A percentile compares a stretch with the other conserved stretches of the same genome.
Conservation (phyloP, 2,113 vertebrate species). For the chimpanzee (Pan troglodytes) region NHGRI_mPanTro3-v2.1_pri NC_072419.2:56547501-56548000, state of each 20-base stretch:
- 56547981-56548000: neutral
- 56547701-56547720: neutral
- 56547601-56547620: neutral
- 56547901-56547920: neutral
- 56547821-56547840: neutral
- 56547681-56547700: no score
- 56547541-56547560: neutral
- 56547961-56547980: neutral
- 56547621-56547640: neutral
- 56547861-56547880: neutral
- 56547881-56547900: neutral
- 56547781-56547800: neutral
- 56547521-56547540: neutral
- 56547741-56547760: neutral
- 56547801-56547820: neutral
- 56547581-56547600: neutral
- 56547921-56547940: neutral
- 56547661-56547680: neutral
- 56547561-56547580: neutral
- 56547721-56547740: neutral
- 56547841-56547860: neutral
- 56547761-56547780: neutral
- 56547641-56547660: neutral
- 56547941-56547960: neutral
- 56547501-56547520: neutral